Percentiles rank a stretch among this genome's conserved stretches.
Evolutionary conservation across 2,113 vertebrate genomes (phyloP).

Genomic region (Perca fluviatilis): DNA sequence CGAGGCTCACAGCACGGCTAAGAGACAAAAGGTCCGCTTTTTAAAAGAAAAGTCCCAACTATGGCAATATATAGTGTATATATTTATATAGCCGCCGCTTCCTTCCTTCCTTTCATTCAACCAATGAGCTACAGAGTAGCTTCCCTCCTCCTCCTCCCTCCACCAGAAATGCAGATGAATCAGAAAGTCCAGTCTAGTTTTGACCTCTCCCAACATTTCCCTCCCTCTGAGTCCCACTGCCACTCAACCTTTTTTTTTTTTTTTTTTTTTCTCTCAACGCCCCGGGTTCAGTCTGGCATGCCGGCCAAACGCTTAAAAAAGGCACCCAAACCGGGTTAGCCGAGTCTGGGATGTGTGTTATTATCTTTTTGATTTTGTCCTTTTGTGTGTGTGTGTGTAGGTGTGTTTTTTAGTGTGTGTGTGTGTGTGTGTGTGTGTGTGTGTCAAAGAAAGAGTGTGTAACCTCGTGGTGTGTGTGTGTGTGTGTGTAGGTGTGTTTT

Average conservation of each 20-base stretch:
- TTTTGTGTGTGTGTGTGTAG: too few species aligned
- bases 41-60: slow-evolving; percentile 47
- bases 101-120: slow-evolving; percentile 37
- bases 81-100: slow-evolving; percentile 59
- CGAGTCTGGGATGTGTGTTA: too few species aligned
- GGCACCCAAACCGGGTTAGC: too few species aligned
- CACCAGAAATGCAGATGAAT: slow-evolving; percentile 65
- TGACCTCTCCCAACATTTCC: slow-evolving; percentile 59
- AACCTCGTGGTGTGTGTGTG: too few species aligned
- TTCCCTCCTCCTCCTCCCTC: slow-evolving; percentile 12
- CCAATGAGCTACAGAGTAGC: slow-evolving; percentile 26
- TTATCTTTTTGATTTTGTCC: too few species aligned
- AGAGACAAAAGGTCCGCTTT: not conserved
- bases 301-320: slow-evolving; percentile 51
- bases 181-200: slow-evolving; percentile 64
- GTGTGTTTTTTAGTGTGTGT: too few species aligned
- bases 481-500: too few species aligned
- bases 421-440: too few species aligned
- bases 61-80: slow-evolving; percentile 56
- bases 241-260: too few species aligned
- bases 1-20: slow-evolving; percentile 24
- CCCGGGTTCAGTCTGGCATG: not conserved
- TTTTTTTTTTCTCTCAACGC: not conserved
- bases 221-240: too few species aligned
- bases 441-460: too few species aligned